Evolutionary conservation across 2,797 vertebrate genomes (phyloP), one percentile per base, ranked within the genome.

Genomic region (Sebastes baramenuke): DNA sequence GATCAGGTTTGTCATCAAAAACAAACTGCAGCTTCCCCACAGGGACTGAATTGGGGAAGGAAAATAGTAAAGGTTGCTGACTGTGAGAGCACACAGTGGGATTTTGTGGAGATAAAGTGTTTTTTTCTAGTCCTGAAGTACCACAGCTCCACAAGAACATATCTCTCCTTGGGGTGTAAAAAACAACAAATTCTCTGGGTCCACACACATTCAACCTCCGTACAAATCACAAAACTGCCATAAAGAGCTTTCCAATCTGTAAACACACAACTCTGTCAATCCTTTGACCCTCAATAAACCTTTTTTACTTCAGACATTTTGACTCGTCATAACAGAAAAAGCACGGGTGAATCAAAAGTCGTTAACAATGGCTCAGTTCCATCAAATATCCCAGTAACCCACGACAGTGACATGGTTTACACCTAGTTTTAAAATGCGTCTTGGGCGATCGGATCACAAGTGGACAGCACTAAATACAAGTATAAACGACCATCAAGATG

Each of bases 1-100:
- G 84, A 83, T 84, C 75, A 56, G 72, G 61, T 72, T 55, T 70
- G 49, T 72, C 78, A 75, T 80, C 79, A 46, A 42, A 61, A 80
- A 42, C 71, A 75, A 74, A 76, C 64, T 56, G 24, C 71, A 61
- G 24, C 55, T 59, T 58, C 52, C 61, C 65, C 65, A 22, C 54
- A 13, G 70, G 60, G 61, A 71, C 42, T 9, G 5, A 46, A 61
- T 9, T 25, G n/a, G 32, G 32, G 18, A 60, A 59, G 54, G 29
- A 30, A 49, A 78, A 66, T 25, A 67, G 46, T 16, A 4, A 70
- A 71, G 59, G 61, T 34, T 68, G 54, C 59, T 16, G 32, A 64
- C 34, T 61, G n/a, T 49, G 65, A 55, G 42, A 66, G 62, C 29
- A 62, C 74, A 72, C 73, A 66, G 65, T 20, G 60, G 77, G 78